Percentiles rank a stretch among this genome's conserved stretches.
Evolutionary conservation across 2,797 vertebrate genomes (phyloP).

Genomic region (Sebastes hubbsi): DNA sequence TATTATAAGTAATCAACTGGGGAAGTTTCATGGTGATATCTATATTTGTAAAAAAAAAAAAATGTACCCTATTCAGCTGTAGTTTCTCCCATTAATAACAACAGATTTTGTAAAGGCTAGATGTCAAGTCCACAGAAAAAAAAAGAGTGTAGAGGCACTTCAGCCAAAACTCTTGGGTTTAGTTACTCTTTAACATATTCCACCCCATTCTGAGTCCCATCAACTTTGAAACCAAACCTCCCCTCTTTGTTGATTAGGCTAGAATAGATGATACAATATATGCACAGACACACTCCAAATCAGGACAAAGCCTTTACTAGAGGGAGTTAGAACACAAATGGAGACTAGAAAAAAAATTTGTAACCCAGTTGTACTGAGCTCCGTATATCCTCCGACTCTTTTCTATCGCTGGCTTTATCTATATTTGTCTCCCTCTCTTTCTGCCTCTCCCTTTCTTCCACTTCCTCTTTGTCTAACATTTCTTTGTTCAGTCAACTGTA

Average conservation of each 20-base stretch:
- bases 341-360: conserved; percentile 43
- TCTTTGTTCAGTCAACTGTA: conserved; percentile 67
- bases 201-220: not conserved
- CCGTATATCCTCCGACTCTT: conserved; percentile 24
- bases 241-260: not conserved
- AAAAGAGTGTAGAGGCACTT: no score
- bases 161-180: no score
- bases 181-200: not conserved
- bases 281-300: conserved; percentile 23
- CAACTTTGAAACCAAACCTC: not conserved
- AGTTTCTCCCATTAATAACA: no score
- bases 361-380: conserved; percentile 47
- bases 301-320: conserved; percentile 44
- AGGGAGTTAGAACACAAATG: conserved; percentile 38
- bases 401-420: conserved; percentile 44
- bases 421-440: conserved; percentile 42
- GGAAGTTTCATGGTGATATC: no score
- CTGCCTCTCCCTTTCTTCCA: conserved; percentile 7
- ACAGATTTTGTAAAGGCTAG: no score
- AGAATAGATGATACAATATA: conserved; percentile 6
- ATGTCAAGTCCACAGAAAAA: no score
- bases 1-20: no score
- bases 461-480: conserved; percentile 50
- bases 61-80: no score
- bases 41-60: no score